phyloP scores from a whole-genome alignment of 37 sponge, comb jelly and placozoan genomes.

The Petrosia ficiformis region DNA sequence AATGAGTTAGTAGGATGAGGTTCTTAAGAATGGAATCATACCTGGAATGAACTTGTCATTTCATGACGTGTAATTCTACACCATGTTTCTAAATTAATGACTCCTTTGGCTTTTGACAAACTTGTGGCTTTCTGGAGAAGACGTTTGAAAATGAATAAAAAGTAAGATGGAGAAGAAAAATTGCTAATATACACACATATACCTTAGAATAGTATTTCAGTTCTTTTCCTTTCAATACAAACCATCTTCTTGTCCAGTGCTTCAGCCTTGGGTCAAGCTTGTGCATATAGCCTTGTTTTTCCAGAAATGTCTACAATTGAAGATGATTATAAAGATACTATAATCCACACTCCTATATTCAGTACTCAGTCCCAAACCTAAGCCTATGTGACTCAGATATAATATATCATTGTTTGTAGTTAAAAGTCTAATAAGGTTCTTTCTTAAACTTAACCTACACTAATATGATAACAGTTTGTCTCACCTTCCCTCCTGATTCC shows the following conservation, averaged over 20 bases:
- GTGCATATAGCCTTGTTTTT: constrained; percentile 41
- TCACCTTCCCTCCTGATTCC: too few relatives aligned
- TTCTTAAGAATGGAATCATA: neutral
- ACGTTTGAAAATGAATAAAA: too few relatives aligned
- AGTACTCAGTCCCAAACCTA: neutral
- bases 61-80: constrained; percentile 29
- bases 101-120: neutral
- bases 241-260: constrained; percentile 45
- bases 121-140: neutral
- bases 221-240: constrained; percentile 38
- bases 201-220: constrained; percentile 39
- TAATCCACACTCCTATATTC: neutral
- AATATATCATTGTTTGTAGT: neutral
- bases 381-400: too few relatives aligned
- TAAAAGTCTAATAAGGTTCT: neutral
- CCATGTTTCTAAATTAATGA: constrained; percentile 46
- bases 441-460: too few relatives aligned
- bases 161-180: too few relatives aligned
- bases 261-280: constrained; percentile 23
- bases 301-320: constrained; percentile 1
- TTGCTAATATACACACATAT: too few relatives aligned
- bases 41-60: constrained; percentile 4
- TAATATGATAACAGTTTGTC: too few relatives aligned
- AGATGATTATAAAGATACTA: neutral
- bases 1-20: too few relatives aligned